A percentile compares a stretch with the other conserved stretches of the same genome.
Conservation (phyloP, 30 jellyfish, hydroid and myxozoan species). For the Rhopilema esculentum region DNA sequence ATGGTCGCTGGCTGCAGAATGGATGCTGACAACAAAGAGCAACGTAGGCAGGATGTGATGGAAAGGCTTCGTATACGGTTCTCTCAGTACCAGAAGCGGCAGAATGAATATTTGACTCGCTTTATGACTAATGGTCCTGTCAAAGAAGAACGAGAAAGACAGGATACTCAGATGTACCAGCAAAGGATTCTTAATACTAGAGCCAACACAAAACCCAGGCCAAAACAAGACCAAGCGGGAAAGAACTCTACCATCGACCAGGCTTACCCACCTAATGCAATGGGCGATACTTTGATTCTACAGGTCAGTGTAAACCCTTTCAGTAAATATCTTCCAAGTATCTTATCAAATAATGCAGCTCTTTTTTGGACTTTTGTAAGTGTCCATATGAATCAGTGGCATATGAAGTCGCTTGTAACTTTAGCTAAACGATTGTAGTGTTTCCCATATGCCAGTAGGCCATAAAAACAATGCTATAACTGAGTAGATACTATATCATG, state of each 20-base stretch:
- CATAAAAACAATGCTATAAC: not conserved
- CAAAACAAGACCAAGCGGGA: constrained; percentile 71
- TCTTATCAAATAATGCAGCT: not conserved
- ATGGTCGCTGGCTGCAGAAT: constrained; percentile 68
- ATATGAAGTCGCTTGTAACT: not conserved
- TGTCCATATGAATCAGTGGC: not conserved
- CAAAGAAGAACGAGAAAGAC: constrained; percentile 83
- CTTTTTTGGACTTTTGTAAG: not conserved
- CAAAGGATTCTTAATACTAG: constrained; percentile 78
- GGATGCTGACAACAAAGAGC: constrained; percentile 90
- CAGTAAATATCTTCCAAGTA: not conserved
- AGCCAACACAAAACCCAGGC: constrained; percentile 66
- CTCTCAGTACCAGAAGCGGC: constrained; percentile 83
- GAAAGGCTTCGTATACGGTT: constrained; percentile 90
- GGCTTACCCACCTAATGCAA: constrained; percentile 70
- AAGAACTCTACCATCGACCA: constrained; percentile 55
- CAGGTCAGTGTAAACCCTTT: constrained; percentile 52
- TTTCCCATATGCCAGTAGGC: not conserved
- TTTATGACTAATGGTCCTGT: constrained; percentile 69
- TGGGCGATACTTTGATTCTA: constrained; percentile 81
- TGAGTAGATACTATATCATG: not conserved
- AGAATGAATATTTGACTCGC: constrained; percentile 64
- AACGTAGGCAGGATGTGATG: constrained; percentile 81
- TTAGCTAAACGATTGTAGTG: not conserved
- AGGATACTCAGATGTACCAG: constrained; percentile 79